Conservation (phyloP, 2,888 invertebrate genomes). For the Trissolcus brochymenae region DNA sequence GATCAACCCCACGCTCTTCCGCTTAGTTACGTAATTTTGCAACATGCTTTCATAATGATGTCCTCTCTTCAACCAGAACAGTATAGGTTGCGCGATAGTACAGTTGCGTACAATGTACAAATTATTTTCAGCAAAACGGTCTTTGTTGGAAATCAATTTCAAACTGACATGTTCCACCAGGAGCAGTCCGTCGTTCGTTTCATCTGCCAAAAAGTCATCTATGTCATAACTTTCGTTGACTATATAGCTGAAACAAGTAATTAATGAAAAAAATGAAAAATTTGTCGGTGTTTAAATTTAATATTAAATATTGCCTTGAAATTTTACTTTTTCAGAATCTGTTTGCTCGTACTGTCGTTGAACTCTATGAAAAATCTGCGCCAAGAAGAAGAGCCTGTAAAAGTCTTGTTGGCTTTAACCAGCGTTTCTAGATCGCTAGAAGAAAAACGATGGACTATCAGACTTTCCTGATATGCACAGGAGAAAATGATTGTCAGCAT, state of each 20-base stretch:
- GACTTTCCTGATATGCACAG: background rate
- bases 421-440: background rate
- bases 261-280: background rate
- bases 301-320: background rate
- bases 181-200: background rate
- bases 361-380: background rate
- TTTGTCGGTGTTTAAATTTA: background rate
- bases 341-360: background rate
- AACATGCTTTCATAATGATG: background rate
- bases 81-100: background rate
- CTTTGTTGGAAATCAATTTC: background rate
- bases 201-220: background rate
- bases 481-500: background rate
- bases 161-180: constrained; percentile 1
- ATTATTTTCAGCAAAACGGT: background rate
- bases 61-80: constrained; percentile 3
- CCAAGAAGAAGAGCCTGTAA: background rate
- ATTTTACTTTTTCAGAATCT: constrained; percentile 1
- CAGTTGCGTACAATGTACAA: background rate
- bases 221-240: background rate
- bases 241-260: constrained; percentile 1
- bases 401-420: background rate
- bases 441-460: background rate
- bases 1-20: constrained; percentile 5
- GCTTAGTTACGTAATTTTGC: background rate